Percentiles rank a stretch among this genome's conserved stretches.
Conservation (phyloP, 2,113 vertebrate genomes). For the Calidris pygmaea region DNA sequence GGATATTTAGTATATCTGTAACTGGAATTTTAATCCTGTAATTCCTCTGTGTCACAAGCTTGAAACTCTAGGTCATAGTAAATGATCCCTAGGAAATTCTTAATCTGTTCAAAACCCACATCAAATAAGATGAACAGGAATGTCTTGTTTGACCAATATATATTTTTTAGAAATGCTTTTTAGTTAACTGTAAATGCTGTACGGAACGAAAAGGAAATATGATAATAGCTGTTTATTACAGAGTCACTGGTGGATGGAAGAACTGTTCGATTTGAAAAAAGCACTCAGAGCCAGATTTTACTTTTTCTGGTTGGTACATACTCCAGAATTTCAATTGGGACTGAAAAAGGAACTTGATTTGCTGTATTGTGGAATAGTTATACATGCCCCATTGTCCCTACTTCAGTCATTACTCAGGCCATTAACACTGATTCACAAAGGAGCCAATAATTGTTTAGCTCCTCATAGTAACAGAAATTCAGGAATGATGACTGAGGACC, state of each 20-base stretch:
- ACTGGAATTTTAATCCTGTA: conserved; percentile 29
- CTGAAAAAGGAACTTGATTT: neutral
- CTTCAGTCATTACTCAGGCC: neutral
- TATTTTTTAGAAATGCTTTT: neutral
- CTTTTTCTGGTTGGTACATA: neutral
- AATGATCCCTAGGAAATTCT: neutral
- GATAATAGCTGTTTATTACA: neutral
- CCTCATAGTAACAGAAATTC: neutral
- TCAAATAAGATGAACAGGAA: neutral
- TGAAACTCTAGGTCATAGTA: neutral
- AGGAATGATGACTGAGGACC: neutral
- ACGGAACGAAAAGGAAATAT: neutral
- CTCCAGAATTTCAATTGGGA: neutral
- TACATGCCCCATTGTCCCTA: neutral
- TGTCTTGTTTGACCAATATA: neutral
- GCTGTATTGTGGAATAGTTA: neutral
- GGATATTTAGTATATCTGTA: neutral
- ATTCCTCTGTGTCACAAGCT: neutral
- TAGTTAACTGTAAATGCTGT: neutral
- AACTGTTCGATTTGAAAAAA: neutral
- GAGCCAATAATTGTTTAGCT: neutral
- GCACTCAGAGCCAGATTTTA: neutral
- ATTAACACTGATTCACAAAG: neutral
- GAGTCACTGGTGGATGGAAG: neutral
- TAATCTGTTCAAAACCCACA: neutral